Percentiles rank a stretch among this genome's conserved stretches.
phyloP scores from a whole-genome alignment of 2,888 invertebrate genomes.

The Brenthis ino region DNA sequence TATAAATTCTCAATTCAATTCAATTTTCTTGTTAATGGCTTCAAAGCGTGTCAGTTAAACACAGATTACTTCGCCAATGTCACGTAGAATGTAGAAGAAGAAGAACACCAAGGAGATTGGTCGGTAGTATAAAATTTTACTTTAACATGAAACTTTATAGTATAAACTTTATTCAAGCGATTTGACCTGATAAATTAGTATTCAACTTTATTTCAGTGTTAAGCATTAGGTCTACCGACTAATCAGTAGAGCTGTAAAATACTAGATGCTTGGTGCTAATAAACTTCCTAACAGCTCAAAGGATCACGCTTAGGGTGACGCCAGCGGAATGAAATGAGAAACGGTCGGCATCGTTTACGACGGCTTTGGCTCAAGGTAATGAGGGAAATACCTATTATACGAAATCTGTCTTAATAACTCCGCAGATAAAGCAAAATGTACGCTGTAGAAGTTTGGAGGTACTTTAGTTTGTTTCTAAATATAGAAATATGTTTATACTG shows the following conservation, averaged over 20 bases:
- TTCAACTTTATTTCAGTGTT: background rate
- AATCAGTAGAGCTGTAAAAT: slow-evolving; percentile 22
- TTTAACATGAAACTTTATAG: too few species aligned
- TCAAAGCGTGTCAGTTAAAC: too few species aligned
- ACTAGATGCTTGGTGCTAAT: slow-evolving; percentile 33
- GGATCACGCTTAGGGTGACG: slow-evolving; percentile 38
- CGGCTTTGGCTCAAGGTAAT: slow-evolving; percentile 32
- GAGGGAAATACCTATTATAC: slow-evolving; percentile 35
- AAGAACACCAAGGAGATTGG: too few species aligned
- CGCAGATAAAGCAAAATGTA: background rate
- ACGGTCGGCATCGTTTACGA: slow-evolving; percentile 34
- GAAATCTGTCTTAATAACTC: slow-evolving; percentile 26
- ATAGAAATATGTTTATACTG: too few species aligned
- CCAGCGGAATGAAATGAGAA: slow-evolving; percentile 32
- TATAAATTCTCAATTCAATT: too few species aligned
- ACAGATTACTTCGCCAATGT: too few species aligned
- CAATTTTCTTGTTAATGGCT: too few species aligned
- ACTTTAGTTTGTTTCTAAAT: too few species aligned
- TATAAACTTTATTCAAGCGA: too few species aligned
- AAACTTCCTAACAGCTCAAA: slow-evolving; percentile 37
- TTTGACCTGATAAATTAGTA: background rate
- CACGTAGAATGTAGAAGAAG: too few species aligned
- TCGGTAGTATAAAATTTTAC: too few species aligned
- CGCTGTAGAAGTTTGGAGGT: too few species aligned
- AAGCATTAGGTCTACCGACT: slow-evolving; percentile 20